Evolutionary conservation across 2,797 vertebrate species (phyloP), one percentile per base, ranked within the genome.

Genomic region (Diglossa cyanea): DNA sequence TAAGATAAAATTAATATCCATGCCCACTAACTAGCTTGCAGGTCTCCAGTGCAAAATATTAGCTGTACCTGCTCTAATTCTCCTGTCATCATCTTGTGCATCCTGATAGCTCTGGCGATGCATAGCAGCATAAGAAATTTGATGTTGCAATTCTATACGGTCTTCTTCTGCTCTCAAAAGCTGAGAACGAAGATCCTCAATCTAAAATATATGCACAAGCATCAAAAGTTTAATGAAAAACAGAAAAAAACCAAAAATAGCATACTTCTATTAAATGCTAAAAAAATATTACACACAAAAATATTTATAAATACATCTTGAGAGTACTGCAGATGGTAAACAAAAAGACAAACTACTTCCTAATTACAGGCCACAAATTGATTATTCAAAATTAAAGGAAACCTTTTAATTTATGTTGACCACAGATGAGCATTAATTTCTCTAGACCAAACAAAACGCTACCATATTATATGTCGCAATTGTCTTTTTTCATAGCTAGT

Each of bases 151-250:
- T 79, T 98, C 98, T 17, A 74, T 94, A 57, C 97, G 98, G 76
- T 98, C 98, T 3, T 98, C 98, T 96, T 98, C 99, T 42, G 97
- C 97, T 98, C 98, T 98, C 82, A 97, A 78, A 75, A 99, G 98
- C 48, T 99, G 98, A 21, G 96, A 95, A 21, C 95, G 98, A 95
- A 99, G 97, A 86, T 98, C 98, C 86, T 99, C 98, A 94, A 99
- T 98, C 99, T 99, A 95, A 90, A 96, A 95, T n/a, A 45, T 5
- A 71, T 4, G 67, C 20, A 82, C 19, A 94, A 80, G 30, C 47
- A 79, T 37, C 35, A 92, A 60, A 48, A 17, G 8, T 53, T 95
- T 77, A 53, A 81, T 20, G 47, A 77, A 70, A 88, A 72, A 20
- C 20, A 73, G 17, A 72, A 79, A 13, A 54, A 88, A 62, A n/a